Conservation (phyloP, 2,888 invertebrate genomes). For the Glaucopsyche alexis region DNA sequence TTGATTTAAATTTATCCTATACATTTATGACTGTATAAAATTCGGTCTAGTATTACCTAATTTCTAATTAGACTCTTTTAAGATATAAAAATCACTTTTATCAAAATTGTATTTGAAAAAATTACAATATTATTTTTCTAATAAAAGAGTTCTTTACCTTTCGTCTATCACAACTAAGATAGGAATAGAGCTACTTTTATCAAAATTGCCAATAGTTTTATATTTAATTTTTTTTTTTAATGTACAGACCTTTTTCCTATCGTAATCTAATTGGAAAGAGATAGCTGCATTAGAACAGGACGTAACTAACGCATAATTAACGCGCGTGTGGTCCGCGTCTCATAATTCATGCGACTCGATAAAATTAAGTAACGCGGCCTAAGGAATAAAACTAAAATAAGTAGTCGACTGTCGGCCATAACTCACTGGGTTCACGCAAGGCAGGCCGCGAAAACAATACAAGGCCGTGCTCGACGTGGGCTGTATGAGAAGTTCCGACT, state of each 20-base stretch:
- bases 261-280: constrained; percentile 9
- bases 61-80: neutral
- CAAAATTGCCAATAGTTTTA: too few species aligned
- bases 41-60: neutral
- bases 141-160: neutral
- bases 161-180: neutral
- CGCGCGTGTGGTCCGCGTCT: constrained; percentile 74
- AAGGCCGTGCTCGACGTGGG: constrained; percentile 57
- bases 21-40: too few species aligned
- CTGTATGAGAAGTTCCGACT: constrained; percentile 34
- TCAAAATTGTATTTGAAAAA: too few species aligned
- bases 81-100: neutral
- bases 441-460: constrained; percentile 76
- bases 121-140: too few species aligned
- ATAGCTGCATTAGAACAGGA: constrained; percentile 40
- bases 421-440: constrained; percentile 77
- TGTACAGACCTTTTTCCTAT: neutral
- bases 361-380: constrained; percentile 77
- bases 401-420: constrained; percentile 75
- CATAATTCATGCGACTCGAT: constrained; percentile 79
- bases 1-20: neutral
- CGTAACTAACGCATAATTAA: constrained; percentile 68
- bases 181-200: neutral
- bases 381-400: constrained; percentile 74
- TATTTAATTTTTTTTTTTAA: neutral